Base-by-base conservation (phyloP, 2,888 invertebrate genomes). In the Drosophila cognata region DNA sequence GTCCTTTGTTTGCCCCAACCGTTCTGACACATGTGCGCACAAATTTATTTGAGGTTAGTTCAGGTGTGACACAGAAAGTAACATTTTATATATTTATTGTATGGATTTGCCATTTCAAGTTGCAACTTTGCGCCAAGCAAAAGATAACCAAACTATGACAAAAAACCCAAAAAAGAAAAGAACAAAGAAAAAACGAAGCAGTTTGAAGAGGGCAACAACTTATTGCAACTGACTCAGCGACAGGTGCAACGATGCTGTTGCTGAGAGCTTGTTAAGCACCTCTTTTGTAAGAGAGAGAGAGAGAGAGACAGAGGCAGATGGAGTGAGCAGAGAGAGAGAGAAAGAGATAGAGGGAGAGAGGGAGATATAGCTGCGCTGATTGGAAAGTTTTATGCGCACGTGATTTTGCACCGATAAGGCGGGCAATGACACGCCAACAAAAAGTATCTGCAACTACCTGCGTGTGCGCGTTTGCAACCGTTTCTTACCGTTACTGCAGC, bases 1-100 rank as follows among this genome's bases (percentile, higher is more conserved):
- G 69, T 59, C 68, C 64, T 72, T 73, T 83, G 74, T 79, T 74
- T 76, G 83, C 74, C 51, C 64, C 56, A 46, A 58, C 66, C 63
- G 70, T 74, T 67, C 75, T 71, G 81, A 79, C 79, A 85, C 85
- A 88, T 85, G 85, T 86, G 80, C 76, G 79, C 46, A 77, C 41
- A 88, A 89, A 89, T 89, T 89, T 89, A 89, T 89, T 89, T 90
- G 89, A 86, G 89, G 89, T 90, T 90, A 86, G 88, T 83, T 90
- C 86, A 88, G 88, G 89, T 88, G 88, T 87, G 88, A 89, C 88
- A 85, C 82, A 81, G 79, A 82, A 77, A 74, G 84, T 85, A 88
- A 85, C 88, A 88, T 88, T 89, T 88, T 88, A 88, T 88, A 89
- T 87, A 87, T 87, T 87, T 87, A 87, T 87, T 89, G 87, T 87